Conservation (phyloP, 2,888 invertebrate species). For the Xestia rhomboidea region DNA sequence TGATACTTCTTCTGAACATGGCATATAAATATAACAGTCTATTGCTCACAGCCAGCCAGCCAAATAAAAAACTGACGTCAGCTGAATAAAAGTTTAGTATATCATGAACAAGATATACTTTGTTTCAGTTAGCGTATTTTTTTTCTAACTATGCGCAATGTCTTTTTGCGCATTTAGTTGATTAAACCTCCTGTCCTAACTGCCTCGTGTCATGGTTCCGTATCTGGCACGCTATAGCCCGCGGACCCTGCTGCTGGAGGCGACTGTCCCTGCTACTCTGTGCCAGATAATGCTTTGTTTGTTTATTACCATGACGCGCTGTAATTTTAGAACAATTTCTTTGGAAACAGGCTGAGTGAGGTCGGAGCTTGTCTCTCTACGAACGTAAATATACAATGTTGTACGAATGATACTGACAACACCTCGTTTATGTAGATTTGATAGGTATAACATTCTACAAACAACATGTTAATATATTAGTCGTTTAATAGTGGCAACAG, state of each 20-base stretch:
- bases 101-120: not conserved
- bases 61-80: not conserved
- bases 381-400: slow-evolving; percentile 26
- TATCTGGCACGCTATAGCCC: slow-evolving; percentile 45
- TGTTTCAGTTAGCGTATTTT: not conserved
- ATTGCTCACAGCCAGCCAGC: not conserved
- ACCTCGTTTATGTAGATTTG: slow-evolving; percentile 21
- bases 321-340: slow-evolving; percentile 62
- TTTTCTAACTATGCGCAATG: not conserved
- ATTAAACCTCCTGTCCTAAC: slow-evolving; percentile 2
- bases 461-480: not conserved
- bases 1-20: not conserved
- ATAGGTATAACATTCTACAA: not conserved
- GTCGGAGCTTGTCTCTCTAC: slow-evolving; percentile 31
- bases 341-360: slow-evolving; percentile 47
- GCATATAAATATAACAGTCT: not conserved
- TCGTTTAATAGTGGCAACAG: not conserved
- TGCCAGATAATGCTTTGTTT: slow-evolving; percentile 63
- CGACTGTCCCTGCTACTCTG: slow-evolving; percentile 56
- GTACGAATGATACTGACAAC: slow-evolving; percentile 1
- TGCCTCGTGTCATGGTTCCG: slow-evolving; percentile 34
- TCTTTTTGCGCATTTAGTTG: too few species aligned
- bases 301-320: slow-evolving; percentile 64
- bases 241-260: slow-evolving; percentile 54
- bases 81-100: not conserved